Conservation (phyloP, 53 echinoderm and acorn worm genomes). For the Antedon mediterranea region DNA sequence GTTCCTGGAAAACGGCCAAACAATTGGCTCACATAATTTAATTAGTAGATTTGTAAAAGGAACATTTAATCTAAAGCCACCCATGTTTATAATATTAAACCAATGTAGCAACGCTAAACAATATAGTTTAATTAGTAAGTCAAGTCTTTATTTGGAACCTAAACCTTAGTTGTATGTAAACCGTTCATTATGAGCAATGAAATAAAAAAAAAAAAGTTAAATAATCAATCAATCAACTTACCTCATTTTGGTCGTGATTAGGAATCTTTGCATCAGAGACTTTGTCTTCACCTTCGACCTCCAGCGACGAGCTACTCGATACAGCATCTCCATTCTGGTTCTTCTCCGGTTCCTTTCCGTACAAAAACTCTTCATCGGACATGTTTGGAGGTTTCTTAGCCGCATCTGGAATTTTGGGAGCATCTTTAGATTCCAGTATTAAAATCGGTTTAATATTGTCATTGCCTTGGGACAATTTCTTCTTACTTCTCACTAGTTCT, state of each 20-base stretch:
- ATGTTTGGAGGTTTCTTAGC: constrained; percentile 46
- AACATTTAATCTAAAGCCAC: too few species aligned
- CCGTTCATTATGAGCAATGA: too few species aligned
- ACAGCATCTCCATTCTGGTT: neutral
- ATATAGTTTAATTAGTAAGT: too few species aligned
- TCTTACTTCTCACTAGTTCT: constrained; percentile 59
- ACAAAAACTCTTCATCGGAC: constrained; percentile 87
- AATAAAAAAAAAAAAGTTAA: too few species aligned
- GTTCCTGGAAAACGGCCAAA: too few species aligned
- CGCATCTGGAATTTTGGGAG: constrained; percentile 21
- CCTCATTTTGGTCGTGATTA: neutral
- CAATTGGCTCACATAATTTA: too few species aligned
- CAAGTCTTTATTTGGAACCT: too few species aligned
- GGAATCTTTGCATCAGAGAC: neutral
- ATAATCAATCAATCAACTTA: too few species aligned
- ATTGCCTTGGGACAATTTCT: constrained; percentile 26
- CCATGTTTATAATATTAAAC: too few species aligned
- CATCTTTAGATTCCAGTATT: neutral
- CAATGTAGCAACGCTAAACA: too few species aligned
- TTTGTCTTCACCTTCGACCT: neutral
- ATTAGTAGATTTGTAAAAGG: too few species aligned
- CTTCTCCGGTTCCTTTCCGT: constrained; percentile 13
- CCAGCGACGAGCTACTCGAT: neutral
- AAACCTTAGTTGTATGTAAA: too few species aligned
- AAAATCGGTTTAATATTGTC: neutral